phyloP scores from a whole-genome alignment of 2,888 invertebrate genomes.

The Sipha maydis region DNA sequence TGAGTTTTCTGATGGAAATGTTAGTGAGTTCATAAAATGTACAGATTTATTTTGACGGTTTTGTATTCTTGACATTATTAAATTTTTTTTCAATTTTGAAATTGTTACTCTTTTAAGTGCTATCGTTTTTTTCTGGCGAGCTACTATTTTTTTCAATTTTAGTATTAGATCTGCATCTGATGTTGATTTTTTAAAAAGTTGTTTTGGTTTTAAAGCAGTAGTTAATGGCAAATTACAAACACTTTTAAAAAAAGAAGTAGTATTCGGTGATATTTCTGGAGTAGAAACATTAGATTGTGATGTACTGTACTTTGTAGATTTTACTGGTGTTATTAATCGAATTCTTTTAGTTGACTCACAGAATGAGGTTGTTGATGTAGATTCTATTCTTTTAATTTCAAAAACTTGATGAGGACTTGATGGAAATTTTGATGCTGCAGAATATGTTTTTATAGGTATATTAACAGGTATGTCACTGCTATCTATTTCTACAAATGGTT shows the following conservation, averaged over 20 bases:
- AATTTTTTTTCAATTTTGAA: constrained; percentile 17
- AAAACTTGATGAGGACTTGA: too few relatives aligned
- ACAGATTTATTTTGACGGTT: constrained; percentile 4
- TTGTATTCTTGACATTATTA: background rate
- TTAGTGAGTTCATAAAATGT: background rate
- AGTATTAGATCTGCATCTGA: background rate
- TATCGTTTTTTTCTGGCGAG: too few relatives aligned
- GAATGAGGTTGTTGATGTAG: too few relatives aligned
- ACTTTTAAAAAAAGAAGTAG: background rate
- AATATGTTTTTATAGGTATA: too few relatives aligned
- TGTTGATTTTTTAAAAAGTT: background rate
- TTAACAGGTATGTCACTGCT: too few relatives aligned
- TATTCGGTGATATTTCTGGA: background rate
- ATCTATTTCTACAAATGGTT: too few relatives aligned
- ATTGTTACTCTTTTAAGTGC: background rate
- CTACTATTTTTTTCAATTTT: background rate
- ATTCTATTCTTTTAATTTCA: too few relatives aligned
- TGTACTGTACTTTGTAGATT: background rate
- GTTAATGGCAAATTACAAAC: background rate
- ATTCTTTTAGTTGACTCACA: background rate
- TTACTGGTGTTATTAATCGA: background rate
- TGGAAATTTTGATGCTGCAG: too few relatives aligned
- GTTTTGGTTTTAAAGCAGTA: background rate
- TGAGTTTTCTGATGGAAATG: background rate
- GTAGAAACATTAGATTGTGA: constrained; percentile 2